A percentile compares a stretch with the other conserved stretches of the same genome.
Evolutionary conservation across 2,888 invertebrate genomes (phyloP).

Genomic region (Ormyrus rosae): DNA sequence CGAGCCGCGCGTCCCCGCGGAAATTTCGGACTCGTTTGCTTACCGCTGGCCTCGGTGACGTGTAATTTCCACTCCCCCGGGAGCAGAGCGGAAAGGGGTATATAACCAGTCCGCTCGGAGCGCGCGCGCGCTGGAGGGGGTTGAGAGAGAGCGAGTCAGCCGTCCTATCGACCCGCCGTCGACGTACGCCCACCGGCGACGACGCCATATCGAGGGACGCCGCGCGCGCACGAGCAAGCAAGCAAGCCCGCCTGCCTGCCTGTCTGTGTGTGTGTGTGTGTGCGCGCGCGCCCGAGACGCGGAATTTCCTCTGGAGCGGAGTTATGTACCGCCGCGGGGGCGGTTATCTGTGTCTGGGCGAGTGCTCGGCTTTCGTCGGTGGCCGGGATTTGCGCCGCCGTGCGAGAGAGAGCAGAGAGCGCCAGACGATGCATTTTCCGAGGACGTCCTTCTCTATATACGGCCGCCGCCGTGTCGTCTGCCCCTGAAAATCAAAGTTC

Average conservation of each 20-base stretch:
- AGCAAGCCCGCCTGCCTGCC: too few species aligned
- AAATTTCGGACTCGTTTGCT: conserved; percentile 44
- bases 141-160: conserved; percentile 47
- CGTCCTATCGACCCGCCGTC: conserved; percentile 69
- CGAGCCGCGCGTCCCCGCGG: conserved; percentile 6
- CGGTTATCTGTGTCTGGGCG: not conserved
- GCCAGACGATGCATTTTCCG: conserved; percentile 23
- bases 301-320: not conserved
- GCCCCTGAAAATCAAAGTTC: conserved; percentile 54
- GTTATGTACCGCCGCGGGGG: conserved; percentile 3
- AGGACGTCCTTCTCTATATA: too few species aligned
- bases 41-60: conserved; percentile 43
- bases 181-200: conserved; percentile 60
- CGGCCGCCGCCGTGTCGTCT: not conserved
- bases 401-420: not conserved
- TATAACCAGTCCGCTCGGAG: not conserved
- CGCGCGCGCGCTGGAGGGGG: conserved; percentile 39
- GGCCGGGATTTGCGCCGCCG: conserved; percentile 23
- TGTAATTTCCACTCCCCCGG: conserved; percentile 58
- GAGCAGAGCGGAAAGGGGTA: conserved; percentile 26
- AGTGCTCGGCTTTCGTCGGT: conserved; percentile 33
- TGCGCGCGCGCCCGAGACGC: not conserved
- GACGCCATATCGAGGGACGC: conserved; percentile 51
- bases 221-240: too few species aligned
- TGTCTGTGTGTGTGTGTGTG: not conserved